These are phyloP conservation scores for Halcyon leucocephala DNA, from an alignment of 2,797 vertebrate genomes.

Conservation along the genomic window DNA sequence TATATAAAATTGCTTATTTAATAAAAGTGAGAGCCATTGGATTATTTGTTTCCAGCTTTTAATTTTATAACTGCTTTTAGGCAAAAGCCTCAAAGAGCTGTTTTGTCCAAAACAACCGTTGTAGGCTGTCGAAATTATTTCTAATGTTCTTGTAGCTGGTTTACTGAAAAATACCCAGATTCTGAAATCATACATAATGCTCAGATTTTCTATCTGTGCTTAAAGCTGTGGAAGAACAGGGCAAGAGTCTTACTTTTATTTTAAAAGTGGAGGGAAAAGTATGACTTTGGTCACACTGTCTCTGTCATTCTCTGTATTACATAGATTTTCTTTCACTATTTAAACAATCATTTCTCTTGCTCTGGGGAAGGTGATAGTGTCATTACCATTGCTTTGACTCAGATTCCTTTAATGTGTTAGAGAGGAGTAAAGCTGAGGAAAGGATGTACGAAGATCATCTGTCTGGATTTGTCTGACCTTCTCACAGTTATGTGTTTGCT, in stretches of 20 bases:
- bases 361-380: not conserved
- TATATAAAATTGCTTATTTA: conserved; percentile 23
- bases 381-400: not conserved
- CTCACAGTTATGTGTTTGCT: not conserved
- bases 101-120: not conserved
- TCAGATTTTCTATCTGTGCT: not conserved
- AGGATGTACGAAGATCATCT: not conserved
- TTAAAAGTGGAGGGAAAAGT: not conserved
- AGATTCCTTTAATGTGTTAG: not conserved
- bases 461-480: not conserved
- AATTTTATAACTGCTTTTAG: not conserved
- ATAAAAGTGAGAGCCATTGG: conserved; percentile 46
- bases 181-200: not conserved
- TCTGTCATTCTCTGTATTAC: not conserved
- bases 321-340: not conserved
- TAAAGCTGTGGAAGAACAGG: not conserved
- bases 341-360: not conserved
- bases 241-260: not conserved
- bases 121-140: not conserved
- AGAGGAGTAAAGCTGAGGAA: not conserved
- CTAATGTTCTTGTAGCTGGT: not conserved
- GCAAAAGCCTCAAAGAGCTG: not conserved
- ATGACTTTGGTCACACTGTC: not conserved
- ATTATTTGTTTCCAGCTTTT: conserved; percentile 36
- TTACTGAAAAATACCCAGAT: not conserved